Conservation (phyloP, 1,140 invertebrate species). For the Manduca sexta region DNA sequence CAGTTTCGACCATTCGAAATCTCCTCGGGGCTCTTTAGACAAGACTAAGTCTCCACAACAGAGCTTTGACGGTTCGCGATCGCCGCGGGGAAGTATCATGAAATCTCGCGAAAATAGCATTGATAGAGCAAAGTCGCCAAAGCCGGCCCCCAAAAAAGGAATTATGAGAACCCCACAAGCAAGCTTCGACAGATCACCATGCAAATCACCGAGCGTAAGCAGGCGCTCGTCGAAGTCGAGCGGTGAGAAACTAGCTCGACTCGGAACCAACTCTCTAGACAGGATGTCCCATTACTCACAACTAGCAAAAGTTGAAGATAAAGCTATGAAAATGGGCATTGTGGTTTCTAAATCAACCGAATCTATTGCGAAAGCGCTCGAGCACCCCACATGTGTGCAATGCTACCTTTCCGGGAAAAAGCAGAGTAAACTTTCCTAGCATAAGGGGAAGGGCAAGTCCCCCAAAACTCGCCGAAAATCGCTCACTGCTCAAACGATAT, state of each 20-base stretch:
- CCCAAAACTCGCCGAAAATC: conserved; percentile 68
- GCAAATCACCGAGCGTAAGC: conserved; percentile 63
- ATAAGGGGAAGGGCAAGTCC: conserved; percentile 73
- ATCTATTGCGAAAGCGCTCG: conserved; percentile 73
- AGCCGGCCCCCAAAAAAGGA: conserved; percentile 66
- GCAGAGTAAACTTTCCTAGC: conserved; percentile 75
- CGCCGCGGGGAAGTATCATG: conserved; percentile 60
- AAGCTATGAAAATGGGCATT: conserved; percentile 71
- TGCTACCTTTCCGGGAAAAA: conserved; percentile 76
- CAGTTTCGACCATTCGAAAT: conserved; percentile 60
- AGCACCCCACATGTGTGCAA: conserved; percentile 79
- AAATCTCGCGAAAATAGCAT: conserved; percentile 64
- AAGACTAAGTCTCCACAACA: conserved; percentile 63
- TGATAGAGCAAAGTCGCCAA: conserved; percentile 61
- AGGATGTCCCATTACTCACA: conserved; percentile 68
- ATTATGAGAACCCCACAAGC: conserved; percentile 70
- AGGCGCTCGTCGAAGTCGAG: conserved; percentile 61
- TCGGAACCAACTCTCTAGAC: conserved; percentile 69
- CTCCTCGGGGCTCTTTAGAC: conserved; percentile 59
- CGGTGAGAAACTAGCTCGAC: conserved; percentile 63
- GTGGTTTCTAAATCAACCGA: conserved; percentile 71
- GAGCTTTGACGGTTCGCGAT: conserved; percentile 62
- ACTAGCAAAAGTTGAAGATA: conserved; percentile 66
- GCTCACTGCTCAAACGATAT: conserved; percentile 43
- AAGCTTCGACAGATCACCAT: conserved; percentile 66